These are phyloP conservation scores for Drosophila emarginata DNA, from an alignment of 2,888 invertebrate species.

Conservation along the genomic window DNA sequence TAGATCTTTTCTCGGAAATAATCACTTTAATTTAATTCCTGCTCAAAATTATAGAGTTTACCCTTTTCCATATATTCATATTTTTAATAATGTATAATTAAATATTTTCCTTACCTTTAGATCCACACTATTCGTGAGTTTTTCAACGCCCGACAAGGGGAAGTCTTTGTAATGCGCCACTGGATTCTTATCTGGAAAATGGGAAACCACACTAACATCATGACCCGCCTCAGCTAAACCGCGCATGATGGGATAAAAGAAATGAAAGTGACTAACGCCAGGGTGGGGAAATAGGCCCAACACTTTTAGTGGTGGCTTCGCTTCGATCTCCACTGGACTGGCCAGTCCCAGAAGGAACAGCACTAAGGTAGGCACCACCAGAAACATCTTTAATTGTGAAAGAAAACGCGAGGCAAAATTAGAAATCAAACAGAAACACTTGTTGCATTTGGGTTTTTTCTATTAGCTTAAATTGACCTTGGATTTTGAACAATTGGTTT, in stretches of 20 bases:
- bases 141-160: conserved; percentile 68
- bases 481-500: conserved; percentile 20
- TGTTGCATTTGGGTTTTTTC: conserved; percentile 48
- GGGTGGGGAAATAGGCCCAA: conserved; percentile 83
- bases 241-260: conserved; percentile 83
- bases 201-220: conserved; percentile 83
- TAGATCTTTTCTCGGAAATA: no score
- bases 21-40: no score
- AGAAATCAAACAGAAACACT: conserved; percentile 44
- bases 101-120: conserved; percentile 70
- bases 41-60: no score
- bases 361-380: conserved; percentile 14
- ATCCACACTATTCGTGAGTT: conserved; percentile 77
- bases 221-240: conserved; percentile 83
- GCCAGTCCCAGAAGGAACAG: conserved; percentile 17
- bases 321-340: conserved; percentile 29
- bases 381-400: conserved; percentile 24
- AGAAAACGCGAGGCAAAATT: conserved; percentile 1
- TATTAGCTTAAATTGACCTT: conserved; percentile 50
- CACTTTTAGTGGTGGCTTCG: conserved; percentile 72
- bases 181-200: conserved; percentile 82
- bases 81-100: background rate
- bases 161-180: conserved; percentile 79
- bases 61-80: no score
- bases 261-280: conserved; percentile 83